Percentiles rank a stretch among this genome's conserved stretches.
Evolutionary conservation across 2,797 vertebrate species (phyloP).

Genomic region (Paramormyrops hopkinsi): DNA sequence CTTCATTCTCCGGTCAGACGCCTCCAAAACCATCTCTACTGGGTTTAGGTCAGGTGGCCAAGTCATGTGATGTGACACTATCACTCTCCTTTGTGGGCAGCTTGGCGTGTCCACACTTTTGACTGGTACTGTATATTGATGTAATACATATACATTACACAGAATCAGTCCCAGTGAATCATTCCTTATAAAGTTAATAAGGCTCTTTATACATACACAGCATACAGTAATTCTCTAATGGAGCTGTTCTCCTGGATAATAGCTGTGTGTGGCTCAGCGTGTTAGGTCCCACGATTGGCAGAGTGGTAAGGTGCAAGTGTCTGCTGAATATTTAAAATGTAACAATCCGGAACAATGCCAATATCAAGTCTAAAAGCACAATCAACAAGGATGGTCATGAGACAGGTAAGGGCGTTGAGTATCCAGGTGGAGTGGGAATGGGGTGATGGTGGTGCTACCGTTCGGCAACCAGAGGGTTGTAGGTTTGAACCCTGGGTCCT

Average conservation of each 20-base stretch:
- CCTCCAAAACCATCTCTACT: neutral
- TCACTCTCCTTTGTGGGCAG: neutral
- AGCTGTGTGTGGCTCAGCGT: neutral
- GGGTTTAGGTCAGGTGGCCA: neutral
- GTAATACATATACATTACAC: neutral
- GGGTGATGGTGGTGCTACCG: no score
- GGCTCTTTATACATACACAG: neutral
- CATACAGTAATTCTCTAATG: neutral
- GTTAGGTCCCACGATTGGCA: neutral
- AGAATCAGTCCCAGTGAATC: neutral
- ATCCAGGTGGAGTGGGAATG: neutral
- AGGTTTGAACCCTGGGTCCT: no score
- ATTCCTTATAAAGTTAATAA: neutral
- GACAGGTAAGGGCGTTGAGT: neutral
- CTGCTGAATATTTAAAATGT: neutral
- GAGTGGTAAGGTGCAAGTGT: neutral
- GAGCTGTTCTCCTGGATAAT: neutral
- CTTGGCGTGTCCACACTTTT: neutral
- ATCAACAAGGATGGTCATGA: neutral
- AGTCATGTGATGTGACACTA: neutral
- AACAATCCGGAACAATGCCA: neutral
- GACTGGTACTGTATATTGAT: neutral
- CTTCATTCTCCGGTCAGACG: neutral
- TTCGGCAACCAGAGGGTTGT: no score
- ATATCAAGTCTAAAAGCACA: neutral